Evolutionary conservation across 2,113 vertebrate species (phyloP), one percentile per base, ranked within the genome.

Genomic region (Rhegmatorhina hoffmannsi): DNA sequence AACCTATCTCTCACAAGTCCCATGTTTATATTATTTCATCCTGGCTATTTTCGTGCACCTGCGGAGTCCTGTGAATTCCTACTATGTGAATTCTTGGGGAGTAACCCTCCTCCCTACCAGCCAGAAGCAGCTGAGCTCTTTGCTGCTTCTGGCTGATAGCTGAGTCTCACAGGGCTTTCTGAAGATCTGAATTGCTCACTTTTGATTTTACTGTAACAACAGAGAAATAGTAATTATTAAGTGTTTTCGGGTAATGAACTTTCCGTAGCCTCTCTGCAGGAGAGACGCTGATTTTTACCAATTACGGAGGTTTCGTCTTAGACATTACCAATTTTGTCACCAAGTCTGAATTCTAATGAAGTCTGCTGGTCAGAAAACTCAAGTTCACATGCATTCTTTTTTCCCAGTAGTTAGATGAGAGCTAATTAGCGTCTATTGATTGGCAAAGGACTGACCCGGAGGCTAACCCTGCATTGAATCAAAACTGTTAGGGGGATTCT

Each of bases 391-490:
- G 53, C 10, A 17, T 80, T 85, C 59, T 63, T 78, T 91, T 90
- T 84, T 58, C 23, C 69, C 46, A 59, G 77, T 11, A 69, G 83
- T 88, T 96, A 81, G 69, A 78, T 78, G 83, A 94, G 69, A 95
- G 29, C 85, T 95, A 93, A 96, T 96, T 95, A 92, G 73, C 13
- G 36, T 59, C 58, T 73, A 90, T 96, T 92, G 94, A 95, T 96
- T 92, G 92, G 56, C 62, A 67, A 88, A 72, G 73, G 67, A 81
- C 76, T 95, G 92, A 92, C 85, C 73, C 73, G 24, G 69, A 33
- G 76, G 94, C 83, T 94, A 93, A 86, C 83, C 89, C 72, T 74
- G 43, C 40, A 87, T 60, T 90, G 92, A 95, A 90, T 86, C 13
- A 53, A 50, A 94, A 79, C 52, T 64, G 64, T 67, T 86, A n/a